Evolutionary conservation across 2,888 invertebrate genomes (phyloP).

Genomic region (Harpalus rubripes): DNA sequence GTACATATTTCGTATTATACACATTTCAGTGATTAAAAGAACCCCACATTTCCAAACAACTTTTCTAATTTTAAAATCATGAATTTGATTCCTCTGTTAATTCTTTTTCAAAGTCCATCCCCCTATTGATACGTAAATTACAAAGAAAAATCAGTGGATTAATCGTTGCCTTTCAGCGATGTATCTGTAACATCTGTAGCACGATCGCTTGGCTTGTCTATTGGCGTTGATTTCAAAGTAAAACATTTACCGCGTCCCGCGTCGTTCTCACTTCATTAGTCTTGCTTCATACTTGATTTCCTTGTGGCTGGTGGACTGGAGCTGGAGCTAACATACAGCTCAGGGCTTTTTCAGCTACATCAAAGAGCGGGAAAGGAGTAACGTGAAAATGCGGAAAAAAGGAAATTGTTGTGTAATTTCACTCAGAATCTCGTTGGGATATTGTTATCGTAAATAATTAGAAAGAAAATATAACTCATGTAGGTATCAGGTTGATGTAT

Average conservation of each 20-base stretch:
- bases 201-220: background rate
- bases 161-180: background rate
- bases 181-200: no score
- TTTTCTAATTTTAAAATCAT: background rate
- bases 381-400: background rate
- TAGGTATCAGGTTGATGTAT: no score
- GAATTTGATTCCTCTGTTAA: background rate
- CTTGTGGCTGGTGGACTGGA: background rate
- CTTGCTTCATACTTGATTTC: conserved; percentile 33
- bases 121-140: background rate
- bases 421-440: background rate
- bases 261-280: conserved; percentile 28
- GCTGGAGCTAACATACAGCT: background rate
- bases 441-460: no score
- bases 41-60: no score
- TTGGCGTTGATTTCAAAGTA: conserved; percentile 11
- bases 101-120: background rate
- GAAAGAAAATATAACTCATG: no score
- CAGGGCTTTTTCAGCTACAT: conserved; percentile 5
- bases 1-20: no score
- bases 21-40: no score
- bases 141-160: background rate
- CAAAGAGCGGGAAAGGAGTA: conserved; percentile 10
- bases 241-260: background rate
- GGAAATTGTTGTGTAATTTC: background rate